These are phyloP conservation scores for Coluber constrictor DNA, from an alignment of 2,797 vertebrate species.

Conservation along the genomic window DNA sequence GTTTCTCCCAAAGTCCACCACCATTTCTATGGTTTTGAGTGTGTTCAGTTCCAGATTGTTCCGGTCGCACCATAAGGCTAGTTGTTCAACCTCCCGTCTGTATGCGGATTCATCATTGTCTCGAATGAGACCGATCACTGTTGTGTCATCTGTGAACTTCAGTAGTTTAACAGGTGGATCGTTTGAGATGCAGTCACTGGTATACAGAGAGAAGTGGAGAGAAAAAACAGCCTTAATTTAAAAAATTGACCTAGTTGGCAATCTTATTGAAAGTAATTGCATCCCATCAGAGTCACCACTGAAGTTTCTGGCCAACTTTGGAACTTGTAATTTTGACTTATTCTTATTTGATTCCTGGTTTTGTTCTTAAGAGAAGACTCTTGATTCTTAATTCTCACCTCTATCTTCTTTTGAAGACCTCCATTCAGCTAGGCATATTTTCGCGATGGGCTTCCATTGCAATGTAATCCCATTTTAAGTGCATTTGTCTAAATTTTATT, in stretches of 20 bases:
- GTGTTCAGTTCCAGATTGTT: no score
- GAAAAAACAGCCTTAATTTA: not conserved
- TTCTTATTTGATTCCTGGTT: not conserved
- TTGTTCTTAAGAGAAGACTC: not conserved
- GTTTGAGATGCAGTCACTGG: no score
- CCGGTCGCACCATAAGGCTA: no score
- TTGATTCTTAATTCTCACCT: not conserved
- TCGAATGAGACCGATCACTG: no score
- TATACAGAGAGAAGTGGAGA: no score
- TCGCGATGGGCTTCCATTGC: not conserved
- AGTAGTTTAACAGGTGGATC: no score
- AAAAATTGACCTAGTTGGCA: not conserved
- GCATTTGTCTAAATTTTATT: not conserved
- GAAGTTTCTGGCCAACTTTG: not conserved
- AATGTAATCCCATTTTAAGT: not conserved
- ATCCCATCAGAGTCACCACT: not conserved
- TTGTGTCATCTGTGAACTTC: no score
- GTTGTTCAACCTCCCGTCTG: no score
- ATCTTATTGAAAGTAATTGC: not conserved
- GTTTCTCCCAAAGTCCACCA: no score
- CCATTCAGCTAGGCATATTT: not conserved
- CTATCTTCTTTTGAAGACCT: not conserved
- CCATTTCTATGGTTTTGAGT: no score
- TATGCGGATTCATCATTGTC: no score
- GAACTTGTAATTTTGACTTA: not conserved